Base-by-base conservation (phyloP, 2,113 vertebrate genomes). In the Murina feae region DNA sequence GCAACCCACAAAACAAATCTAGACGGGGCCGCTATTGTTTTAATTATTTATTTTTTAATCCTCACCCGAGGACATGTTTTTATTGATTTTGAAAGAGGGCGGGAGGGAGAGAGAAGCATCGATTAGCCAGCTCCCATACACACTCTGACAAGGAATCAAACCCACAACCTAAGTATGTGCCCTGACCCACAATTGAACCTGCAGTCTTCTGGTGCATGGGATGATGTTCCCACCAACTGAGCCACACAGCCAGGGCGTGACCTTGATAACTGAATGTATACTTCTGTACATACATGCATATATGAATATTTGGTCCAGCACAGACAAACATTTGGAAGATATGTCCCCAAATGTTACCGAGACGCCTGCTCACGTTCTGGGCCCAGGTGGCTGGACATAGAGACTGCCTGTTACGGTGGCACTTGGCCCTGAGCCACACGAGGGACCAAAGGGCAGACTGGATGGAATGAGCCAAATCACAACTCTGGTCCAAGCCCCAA, bases 271-370 rank as follows among this genome's bases (percentile, higher is more conserved):
- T 69, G 89, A 95, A 79, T 17, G 14, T 2, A 8, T 9, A n/a
- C 53, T 53, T 83, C 7, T 66, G 30, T 13, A 13, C 23, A n/a
- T 25, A 6, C 0, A 9, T 0, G 1, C 25, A 30, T 1, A 4
- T 2, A 4, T 2, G 7, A 3, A 0, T n/a, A 30, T 23, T 55
- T 5, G 2, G 42, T 0, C 18, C 0, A 16, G 78, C n/a, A 16
- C 20, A 35, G n/a, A 60, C 60, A 55, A 18, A 35, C 21, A 58
- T 63, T 28, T 21, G 49, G 63, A 78, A 90, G 49, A 28, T 65
- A 0, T 35, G 8, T 17, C 13, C 55, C 21, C 13, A 32, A 53
- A 16, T 8, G 42, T 39, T 60, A 47, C 6, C 0, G 4, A 39
- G 51, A 53, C 2, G 2, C 28, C 37, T 16, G 10, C 47, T 78